Base-by-base conservation (phyloP, 2,888 invertebrate genomes). In the Xanthia togata region DNA sequence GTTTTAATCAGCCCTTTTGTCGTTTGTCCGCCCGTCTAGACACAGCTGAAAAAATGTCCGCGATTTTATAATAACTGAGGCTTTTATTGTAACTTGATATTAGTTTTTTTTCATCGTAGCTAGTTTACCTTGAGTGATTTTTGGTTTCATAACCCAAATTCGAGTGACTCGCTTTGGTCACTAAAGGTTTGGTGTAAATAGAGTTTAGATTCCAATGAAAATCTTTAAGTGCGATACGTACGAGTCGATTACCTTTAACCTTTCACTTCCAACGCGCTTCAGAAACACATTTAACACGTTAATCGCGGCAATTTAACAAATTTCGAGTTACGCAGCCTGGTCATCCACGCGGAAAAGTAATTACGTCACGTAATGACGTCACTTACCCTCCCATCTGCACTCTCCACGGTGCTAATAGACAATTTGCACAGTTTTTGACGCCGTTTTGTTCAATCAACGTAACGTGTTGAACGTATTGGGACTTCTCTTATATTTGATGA, bases 341-440 rank as follows among this genome's bases (percentile, higher is more conserved):
- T 94, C 96, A 94, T 93, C 92, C 95, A 95, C 91, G 96, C 94
- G 96, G 95, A 96, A 96, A 96, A 95, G 96, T 94, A 96, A 96
- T 96, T 96, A 96, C 95, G 93, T 91, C 92, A 92, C 93, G 92
- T 95, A 96, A 96, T 95, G 96, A 95, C 94, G 93, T 95, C 96
- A 96, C 95, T 96, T 95, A 94, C 93, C 92, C 93, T 91, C 92
- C 91, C 88, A 86, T 90, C 87, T 90, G 87, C 89, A 85, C 89
- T 87, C 88, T 87, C 87, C 87, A 88, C 89, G 87, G 89, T 88
- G 91, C 93, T 95, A 96, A 96, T 96, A 94, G 95, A 93, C 95
- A 95, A 96, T 96, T 96, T 96, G 92, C 93, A 91, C 92, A 92
- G 91, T 94, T 94, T 93, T 93, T 93, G 92, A 89, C 87, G 90